Base-by-base conservation (phyloP, 2,888 invertebrate species). In the Tholera decimalis region DNA sequence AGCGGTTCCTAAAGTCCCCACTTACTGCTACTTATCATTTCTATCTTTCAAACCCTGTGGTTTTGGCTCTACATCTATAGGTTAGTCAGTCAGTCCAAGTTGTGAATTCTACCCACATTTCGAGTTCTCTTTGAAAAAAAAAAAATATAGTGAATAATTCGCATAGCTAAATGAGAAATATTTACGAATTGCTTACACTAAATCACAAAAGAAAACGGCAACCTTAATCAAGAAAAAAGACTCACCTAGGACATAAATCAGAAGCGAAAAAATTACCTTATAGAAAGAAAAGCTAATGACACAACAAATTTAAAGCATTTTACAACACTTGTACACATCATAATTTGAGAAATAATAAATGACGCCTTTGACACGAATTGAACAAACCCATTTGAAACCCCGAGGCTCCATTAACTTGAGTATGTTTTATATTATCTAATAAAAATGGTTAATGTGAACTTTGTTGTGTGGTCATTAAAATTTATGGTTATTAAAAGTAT, bases 331-430 rank as follows among this genome's bases (percentile, higher is more conserved):
- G 54, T 55, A 57, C 49, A 73, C 55, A 60, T 56, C 66, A 69
- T 61, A 62, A 61, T 69, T 80, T 54, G 58, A 64, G 56, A 72
- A 73, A 70, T 66, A 73, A 82, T 53, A 77, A 80, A 77, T 77
- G 75, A 50, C 55, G 57, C n/a, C 35, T 73, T 56, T 69, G 81
- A 76, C 63, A 76, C 63, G 63, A 83, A 83, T 80, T 83, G 74
- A 74, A 80, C 62, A 71, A 79, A 78, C 77, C 81, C 77, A 81
- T 84, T 83, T 83, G 69, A 77, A 79, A 75, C 65, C 54, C 46
- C 63, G 69, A 68, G 66, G 55, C 73, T 77, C 77, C 80, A 84
- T 83, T 82, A 80, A 77, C 65, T 75, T 63, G 63, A 79, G 82
- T 74, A 67, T 80, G 59, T 76, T 80, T 78, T 76, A 78, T 76